Percentiles rank a stretch among this genome's conserved stretches.
These are phyloP conservation scores for Caradrina clavipalpis DNA, from an alignment of 2,888 invertebrate species.

Conservation along the genomic window DNA sequence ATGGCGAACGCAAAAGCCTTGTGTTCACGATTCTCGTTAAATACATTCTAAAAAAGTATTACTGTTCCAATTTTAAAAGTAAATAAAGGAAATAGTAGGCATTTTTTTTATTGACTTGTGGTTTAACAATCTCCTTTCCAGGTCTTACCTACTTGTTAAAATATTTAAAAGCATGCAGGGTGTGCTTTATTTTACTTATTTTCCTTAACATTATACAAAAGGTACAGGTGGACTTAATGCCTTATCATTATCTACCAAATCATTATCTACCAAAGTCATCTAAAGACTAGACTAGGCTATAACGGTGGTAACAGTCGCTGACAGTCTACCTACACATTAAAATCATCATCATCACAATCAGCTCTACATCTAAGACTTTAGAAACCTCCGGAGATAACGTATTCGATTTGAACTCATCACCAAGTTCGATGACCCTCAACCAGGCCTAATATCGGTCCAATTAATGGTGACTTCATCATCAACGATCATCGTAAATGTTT, in stretches of 20 bases:
- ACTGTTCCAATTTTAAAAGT: constrained; percentile 6
- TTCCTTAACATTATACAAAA: no score
- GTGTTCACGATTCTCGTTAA: no score
- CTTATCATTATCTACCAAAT: no score
- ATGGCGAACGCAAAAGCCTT: no score
- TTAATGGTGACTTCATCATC: constrained; percentile 50
- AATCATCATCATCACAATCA: background rate
- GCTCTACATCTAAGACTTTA: background rate
- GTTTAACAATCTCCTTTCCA: background rate
- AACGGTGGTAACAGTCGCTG: background rate
- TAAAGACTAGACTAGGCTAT: no score
- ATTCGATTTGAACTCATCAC: constrained; percentile 8
- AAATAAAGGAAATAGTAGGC: background rate
- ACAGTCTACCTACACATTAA: background rate
- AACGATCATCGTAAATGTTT: constrained; percentile 49
- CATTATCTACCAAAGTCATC: no score
- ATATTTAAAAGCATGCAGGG: no score
- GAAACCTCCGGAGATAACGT: background rate
- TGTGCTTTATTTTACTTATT: no score
- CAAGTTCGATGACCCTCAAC: constrained; percentile 38
- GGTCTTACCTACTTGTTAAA: no score
- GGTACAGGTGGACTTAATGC: no score
- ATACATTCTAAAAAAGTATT: background rate
- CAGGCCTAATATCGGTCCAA: constrained; percentile 38
- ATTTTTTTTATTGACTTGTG: no score